Evolutionary conservation across 1,140 invertebrate genomes (phyloP).

Genomic region (Temnothorax curvispinosus): DNA sequence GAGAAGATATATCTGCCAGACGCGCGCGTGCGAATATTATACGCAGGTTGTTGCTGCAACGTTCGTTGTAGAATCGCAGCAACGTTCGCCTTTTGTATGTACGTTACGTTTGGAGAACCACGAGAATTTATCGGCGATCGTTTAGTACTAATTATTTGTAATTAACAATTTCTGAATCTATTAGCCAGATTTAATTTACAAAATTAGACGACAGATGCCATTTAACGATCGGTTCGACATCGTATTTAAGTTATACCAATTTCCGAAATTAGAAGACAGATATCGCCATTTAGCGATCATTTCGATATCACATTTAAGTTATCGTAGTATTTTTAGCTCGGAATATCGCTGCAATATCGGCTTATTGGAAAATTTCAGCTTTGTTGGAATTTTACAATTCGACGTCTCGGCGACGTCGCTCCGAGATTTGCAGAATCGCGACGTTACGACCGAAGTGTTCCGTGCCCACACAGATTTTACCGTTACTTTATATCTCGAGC

Average conservation of each 20-base stretch:
- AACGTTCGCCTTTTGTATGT: too few relatives aligned
- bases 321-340: background rate
- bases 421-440: background rate
- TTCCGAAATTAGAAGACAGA: too few relatives aligned
- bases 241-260: too few relatives aligned
- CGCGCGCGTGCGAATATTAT: background rate
- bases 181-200: background rate
- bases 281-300: too few relatives aligned
- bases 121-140: background rate
- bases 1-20: background rate
- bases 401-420: background rate
- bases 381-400: background rate
- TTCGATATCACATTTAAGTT: too few relatives aligned
- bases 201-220: background rate
- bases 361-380: background rate
- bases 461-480: background rate
- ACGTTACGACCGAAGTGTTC: background rate
- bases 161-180: background rate
- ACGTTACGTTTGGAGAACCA: background rate
- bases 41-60: background rate
- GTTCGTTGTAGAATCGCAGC: too few relatives aligned
- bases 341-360: background rate
- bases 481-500: background rate
- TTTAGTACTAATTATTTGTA: background rate
- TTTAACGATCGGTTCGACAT: background rate